A percentile compares a stretch with the other conserved stretches of the same genome.
phyloP scores from a whole-genome alignment of 2,113 vertebrate species.

The Antidorcas marsupialis region DNA sequence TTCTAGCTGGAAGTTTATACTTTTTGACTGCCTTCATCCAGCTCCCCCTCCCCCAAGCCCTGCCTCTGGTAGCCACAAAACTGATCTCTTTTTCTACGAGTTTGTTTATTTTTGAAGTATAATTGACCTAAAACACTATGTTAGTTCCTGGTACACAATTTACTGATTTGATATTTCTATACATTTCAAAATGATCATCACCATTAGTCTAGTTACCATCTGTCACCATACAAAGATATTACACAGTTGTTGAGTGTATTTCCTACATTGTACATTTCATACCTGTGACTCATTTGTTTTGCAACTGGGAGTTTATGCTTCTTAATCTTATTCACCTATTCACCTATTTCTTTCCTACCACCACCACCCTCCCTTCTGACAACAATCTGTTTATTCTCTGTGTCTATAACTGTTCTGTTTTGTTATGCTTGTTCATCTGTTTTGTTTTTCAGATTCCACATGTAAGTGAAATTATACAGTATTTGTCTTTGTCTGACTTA shows the following conservation, averaged over 20 bases:
- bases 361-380: not conserved
- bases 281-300: not conserved
- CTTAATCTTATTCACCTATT: not conserved
- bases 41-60: not conserved
- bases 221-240: not conserved
- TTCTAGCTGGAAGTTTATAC: not conserved
- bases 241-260: not conserved
- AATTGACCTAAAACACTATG: not conserved
- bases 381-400: not conserved
- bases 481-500: not conserved
- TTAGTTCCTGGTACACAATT: not conserved
- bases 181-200: not conserved
- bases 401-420: not conserved
- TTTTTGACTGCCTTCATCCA: not conserved
- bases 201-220: not conserved
- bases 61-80: not conserved
- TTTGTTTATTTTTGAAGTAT: not conserved
- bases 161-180: not conserved
- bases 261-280: not conserved
- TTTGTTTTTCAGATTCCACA: not conserved
- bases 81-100: not conserved
- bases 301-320: not conserved
- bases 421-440: not conserved
- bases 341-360: not conserved
- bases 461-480: not conserved